phyloP scores from a whole-genome alignment of 2,797 vertebrate genomes.

The Smutsia temminckii region DNA sequence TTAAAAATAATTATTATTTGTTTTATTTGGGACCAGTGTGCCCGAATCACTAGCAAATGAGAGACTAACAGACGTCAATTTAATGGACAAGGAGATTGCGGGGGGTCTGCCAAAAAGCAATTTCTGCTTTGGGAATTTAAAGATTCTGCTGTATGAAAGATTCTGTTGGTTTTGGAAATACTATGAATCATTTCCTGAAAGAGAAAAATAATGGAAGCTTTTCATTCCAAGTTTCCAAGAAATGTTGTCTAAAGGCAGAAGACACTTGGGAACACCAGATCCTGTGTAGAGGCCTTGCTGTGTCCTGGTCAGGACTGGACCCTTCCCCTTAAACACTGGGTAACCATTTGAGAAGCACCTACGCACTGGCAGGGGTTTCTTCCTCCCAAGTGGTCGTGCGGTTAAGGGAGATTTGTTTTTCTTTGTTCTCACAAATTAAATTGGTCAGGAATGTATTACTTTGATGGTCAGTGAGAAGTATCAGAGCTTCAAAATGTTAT shows the following conservation, averaged over 20 bases:
- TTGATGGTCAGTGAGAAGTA: not conserved
- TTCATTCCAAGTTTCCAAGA: constrained; percentile 70
- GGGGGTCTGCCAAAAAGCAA: constrained; percentile 13
- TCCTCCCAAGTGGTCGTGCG: not conserved
- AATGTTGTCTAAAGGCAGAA: constrained; percentile 53
- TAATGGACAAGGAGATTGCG: not conserved
- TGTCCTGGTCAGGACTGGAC: not conserved
- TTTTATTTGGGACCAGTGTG: not conserved
- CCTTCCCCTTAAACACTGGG: not conserved
- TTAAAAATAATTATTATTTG: not conserved
- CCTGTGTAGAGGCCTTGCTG: not conserved
- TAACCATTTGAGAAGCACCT: not conserved
- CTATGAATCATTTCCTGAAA: constrained; percentile 76
- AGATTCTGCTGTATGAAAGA: constrained; percentile 54
- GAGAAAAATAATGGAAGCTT: constrained; percentile 64
- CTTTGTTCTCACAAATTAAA: not conserved
- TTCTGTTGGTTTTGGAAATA: constrained; percentile 73
- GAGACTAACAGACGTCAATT: not conserved
- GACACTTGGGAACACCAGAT: not conserved
- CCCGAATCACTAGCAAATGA: constrained; percentile 2
- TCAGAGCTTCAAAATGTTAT: not conserved
- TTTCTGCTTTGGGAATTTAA: constrained; percentile 64
- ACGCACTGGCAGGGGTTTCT: not conserved
- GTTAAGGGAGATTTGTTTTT: not conserved
- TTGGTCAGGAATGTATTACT: not conserved